These are phyloP conservation scores for Rhinogobio ventralis DNA, from an alignment of 2,797 vertebrate genomes.

Conservation along the genomic window DNA sequence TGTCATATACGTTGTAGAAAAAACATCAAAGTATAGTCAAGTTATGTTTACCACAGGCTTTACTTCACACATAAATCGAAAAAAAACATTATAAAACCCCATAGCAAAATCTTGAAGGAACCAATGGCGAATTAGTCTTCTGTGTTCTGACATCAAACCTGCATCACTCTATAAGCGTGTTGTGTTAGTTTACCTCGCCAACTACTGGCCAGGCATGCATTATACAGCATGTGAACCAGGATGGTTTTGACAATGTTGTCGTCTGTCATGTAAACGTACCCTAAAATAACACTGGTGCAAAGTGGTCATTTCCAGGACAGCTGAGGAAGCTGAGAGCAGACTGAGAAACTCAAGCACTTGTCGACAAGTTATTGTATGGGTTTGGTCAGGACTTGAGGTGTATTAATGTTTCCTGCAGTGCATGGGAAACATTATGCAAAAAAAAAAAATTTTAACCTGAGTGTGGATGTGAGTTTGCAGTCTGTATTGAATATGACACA, in stretches of 20 bases:
- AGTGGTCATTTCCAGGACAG: background rate
- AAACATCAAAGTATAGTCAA: too few species aligned
- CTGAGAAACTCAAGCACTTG: background rate
- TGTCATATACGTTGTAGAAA: too few species aligned
- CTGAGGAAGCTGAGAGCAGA: background rate
- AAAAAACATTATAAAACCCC: too few species aligned
- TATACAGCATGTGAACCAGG: background rate
- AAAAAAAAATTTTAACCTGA: background rate
- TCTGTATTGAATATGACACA: background rate
- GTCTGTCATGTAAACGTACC: background rate
- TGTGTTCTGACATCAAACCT: too few species aligned
- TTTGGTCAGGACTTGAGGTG: background rate
- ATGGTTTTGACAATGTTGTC: background rate
- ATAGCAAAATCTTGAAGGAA: too few species aligned
- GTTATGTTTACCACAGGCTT: too few species aligned
- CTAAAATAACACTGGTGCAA: background rate
- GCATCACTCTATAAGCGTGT: too few species aligned
- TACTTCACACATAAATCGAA: too few species aligned
- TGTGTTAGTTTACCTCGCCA: background rate
- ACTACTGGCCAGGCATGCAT: background rate
- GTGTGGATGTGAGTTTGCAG: background rate
- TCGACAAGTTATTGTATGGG: background rate
- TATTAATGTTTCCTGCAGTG: background rate
- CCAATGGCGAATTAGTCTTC: too few species aligned
- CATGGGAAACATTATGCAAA: background rate